Conservation (phyloP, 2,888 invertebrate genomes). For the Pristionchus entomophagus region DNA sequence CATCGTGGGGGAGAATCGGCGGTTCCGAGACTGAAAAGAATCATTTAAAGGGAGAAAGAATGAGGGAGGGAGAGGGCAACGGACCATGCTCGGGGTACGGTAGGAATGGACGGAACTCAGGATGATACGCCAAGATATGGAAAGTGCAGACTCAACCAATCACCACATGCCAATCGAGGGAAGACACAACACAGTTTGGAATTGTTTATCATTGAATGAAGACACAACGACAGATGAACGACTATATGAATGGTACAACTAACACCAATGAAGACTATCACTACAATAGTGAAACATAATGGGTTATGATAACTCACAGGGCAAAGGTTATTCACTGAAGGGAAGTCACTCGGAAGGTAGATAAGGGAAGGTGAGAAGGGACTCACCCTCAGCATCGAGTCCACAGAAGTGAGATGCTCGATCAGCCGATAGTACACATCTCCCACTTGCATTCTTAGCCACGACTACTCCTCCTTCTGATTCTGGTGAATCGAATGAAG, state of each 20-base stretch:
- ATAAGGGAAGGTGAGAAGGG: neutral
- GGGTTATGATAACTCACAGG: slow-evolving; percentile 37
- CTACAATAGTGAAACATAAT: slow-evolving; percentile 36
- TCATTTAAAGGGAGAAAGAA: neutral
- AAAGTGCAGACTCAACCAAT: slow-evolving; percentile 16
- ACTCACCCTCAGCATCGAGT: slow-evolving; percentile 71
- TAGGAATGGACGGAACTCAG: slow-evolving; percentile 31
- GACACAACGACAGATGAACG: neutral
- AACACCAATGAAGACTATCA: neutral
- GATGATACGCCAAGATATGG: neutral
- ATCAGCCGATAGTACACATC: slow-evolving; percentile 74
- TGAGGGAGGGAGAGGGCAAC: neutral
- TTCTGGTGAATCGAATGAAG: neutral
- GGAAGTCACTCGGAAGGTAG: slow-evolving; percentile 11
- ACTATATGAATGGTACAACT: slow-evolving; percentile 5
- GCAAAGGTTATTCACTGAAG: slow-evolving; percentile 38
- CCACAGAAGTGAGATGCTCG: slow-evolving; percentile 75
- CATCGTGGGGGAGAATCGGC: slow-evolving; percentile 73
- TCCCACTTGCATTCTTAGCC: slow-evolving; percentile 62
- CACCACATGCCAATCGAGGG: slow-evolving; percentile 2
- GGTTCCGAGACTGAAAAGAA: slow-evolving; percentile 72
- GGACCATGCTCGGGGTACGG: slow-evolving; percentile 42
- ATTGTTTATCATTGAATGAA: neutral
- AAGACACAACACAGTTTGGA: neutral
- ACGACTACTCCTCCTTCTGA: slow-evolving; percentile 48